Evolutionary conservation across 2,113 vertebrate genomes (phyloP), one percentile per base, ranked within the genome.

Genomic region (Notothenia rossii): DNA sequence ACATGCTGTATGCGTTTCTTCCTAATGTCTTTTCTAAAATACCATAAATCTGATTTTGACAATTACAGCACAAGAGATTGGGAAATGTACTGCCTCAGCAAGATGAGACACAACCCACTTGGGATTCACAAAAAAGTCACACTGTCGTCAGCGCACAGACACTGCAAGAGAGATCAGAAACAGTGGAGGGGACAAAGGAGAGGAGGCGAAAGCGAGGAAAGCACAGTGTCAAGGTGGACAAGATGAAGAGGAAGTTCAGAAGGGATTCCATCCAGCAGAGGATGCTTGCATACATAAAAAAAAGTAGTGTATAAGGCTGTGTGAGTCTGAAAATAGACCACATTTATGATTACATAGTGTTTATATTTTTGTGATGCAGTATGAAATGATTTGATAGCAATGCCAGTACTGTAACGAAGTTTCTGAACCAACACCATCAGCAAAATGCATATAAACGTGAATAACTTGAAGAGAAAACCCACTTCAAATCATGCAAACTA

Each of bases 51-150:
- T 72, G 81, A 81, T 71, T 78, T 82, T 75, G 87, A 86, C 82
- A 85, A 91, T 83, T 86, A 89, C 77, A 86, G 81, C 71, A 87
- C 72, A 83, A 71, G 70, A 85, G 83, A 87, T 75, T 67, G 73
- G 53, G 71, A 90, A 86, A 86, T 89, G 83, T 85, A 87, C 84
- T 88, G 82, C 82, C 80, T 86, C 83, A 84, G 86, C 86, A 91
- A 54, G 46, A 87, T 55, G 36, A 79, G 61, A 73, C 66, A 54
- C 13, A 71, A 68, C 65, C 79, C 81, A 82, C 78, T 82, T 65
- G 22, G 67, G 89, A 90, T 86, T 83, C 83, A 91, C 64, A 77
- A 83, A 89, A 29, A 87, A 84, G 84, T 73, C 69, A 79, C 66
- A 48, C 59, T 67, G 73, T 76, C 77, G 79, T 83, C 60, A 65